phyloP scores from a whole-genome alignment of 2,113 vertebrate genomes.

The Pogonocichla stellata region DNA sequence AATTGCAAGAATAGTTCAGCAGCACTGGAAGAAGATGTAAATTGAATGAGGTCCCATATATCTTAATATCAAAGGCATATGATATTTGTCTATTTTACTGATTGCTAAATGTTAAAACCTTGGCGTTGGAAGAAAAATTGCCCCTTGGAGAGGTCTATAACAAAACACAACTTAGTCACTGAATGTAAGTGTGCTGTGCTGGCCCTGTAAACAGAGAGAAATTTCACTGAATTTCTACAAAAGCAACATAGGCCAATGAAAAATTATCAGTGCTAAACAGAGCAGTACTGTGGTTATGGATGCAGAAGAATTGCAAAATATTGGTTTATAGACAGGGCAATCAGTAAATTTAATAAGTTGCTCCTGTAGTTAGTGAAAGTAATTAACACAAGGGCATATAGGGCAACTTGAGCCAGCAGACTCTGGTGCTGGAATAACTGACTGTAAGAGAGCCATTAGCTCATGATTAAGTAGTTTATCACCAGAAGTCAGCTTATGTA shows the following conservation, averaged over 20 bases:
- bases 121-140: not conserved
- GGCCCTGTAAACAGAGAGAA: not conserved
- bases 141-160: not conserved
- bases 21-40: not conserved
- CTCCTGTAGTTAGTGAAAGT: slow-evolving; percentile 73
- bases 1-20: not conserved
- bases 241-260: not conserved
- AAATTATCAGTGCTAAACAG: not conserved
- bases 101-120: not conserved
- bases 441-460: slow-evolving; percentile 54
- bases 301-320: slow-evolving; percentile 22
- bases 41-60: not conserved
- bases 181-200: not conserved
- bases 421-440: slow-evolving; percentile 35
- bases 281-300: not conserved
- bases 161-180: not conserved
- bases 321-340: slow-evolving; percentile 59
- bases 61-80: not conserved
- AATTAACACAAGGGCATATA: slow-evolving; percentile 71
- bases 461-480: slow-evolving; percentile 67
- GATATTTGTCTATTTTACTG: not conserved
- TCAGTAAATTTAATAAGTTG: slow-evolving; percentile 75
- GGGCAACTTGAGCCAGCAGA: slow-evolving; percentile 38
- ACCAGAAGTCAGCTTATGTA: slow-evolving; percentile 24
- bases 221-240: not conserved